Evolutionary conservation across 2,113 vertebrate genomes (phyloP), one percentile per base, ranked within the genome.

Genomic region (Puma concolor): DNA sequence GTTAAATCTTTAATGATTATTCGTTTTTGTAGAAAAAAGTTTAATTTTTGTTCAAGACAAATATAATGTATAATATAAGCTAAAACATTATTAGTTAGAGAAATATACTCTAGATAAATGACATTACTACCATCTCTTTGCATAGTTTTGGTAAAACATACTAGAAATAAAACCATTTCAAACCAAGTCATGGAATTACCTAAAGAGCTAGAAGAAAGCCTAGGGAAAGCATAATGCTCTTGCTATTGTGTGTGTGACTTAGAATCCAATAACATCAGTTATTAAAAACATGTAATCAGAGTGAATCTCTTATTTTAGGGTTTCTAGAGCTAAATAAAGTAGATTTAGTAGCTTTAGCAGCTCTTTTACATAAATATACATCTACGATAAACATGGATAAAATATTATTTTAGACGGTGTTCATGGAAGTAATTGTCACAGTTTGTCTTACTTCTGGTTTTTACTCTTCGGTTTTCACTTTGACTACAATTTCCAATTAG

Each of bases 11-110:
- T 72, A 82, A 79, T 76, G 85, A 80, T 80, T 44, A 48, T 69
- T 94, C 16, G 52, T 90, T 14, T 97, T 79, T 29, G 8, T 36
- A 76, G 52, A 23, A 95, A 85, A 44, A 94, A 17, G 5, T 52
- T 98, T 69, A 84, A 69, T 60, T 89, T 93, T 88, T 94, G 27
- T 94, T 95, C 7, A 48, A 33, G 85, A 97, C 13, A 44, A 96
- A 76, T 23, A 79, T 82, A 33, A 91, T 16, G 10, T 38, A 52
- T 57, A 72, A n/a, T 60, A 66, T 12, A 86, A 52, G 11, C 15
- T 86, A 82, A 93, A 67, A 3, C 23, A 48, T 33, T 96, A 66
- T 54, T 81, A 48, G 17, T 74, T 63, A 57, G 23, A 96, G 44
- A 96, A 82, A 96, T 27, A 71, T 6, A 64, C 25, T 52, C 57